These are phyloP conservation scores for Leptinotarsa lineolata DNA, from an alignment of 1,140 invertebrate genomes.

Conservation along the genomic window DNA sequence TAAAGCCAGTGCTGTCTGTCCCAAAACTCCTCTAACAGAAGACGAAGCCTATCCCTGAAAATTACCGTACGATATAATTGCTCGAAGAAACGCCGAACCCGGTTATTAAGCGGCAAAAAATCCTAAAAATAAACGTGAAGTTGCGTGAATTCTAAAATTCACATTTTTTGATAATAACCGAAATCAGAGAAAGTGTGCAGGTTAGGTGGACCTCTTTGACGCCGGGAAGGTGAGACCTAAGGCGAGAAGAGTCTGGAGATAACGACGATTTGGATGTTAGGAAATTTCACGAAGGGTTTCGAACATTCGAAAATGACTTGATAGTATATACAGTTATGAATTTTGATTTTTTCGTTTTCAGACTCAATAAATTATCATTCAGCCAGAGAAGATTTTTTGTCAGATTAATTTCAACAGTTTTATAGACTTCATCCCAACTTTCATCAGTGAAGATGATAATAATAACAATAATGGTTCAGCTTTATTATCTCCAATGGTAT, in stretches of 20 bases:
- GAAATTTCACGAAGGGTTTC: too few species aligned
- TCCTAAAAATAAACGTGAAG: background rate
- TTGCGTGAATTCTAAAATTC: background rate
- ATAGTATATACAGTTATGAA: too few species aligned
- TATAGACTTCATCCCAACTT: too few species aligned
- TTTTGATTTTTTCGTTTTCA: too few species aligned
- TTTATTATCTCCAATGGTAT: too few species aligned
- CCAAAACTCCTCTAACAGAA: background rate
- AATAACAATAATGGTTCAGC: too few species aligned
- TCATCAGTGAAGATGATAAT: too few species aligned
- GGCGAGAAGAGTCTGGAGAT: background rate
- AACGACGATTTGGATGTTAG: too few species aligned
- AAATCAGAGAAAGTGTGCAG: background rate
- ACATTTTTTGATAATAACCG: constrained; percentile 6
- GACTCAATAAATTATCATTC: too few species aligned
- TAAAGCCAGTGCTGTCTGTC: background rate
- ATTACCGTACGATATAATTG: background rate
- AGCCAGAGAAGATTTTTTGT: too few species aligned
- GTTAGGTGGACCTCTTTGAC: background rate
- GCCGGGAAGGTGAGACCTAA: background rate
- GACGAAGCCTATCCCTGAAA: constrained; percentile 1
- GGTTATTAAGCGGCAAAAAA: constrained; percentile 7
- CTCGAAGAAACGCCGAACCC: background rate
- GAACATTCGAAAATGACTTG: too few species aligned
- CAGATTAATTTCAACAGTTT: too few species aligned